These are phyloP conservation scores for Pitangus sulphuratus DNA, from an alignment of 2,797 vertebrate species.

Conservation along the genomic window DNA sequence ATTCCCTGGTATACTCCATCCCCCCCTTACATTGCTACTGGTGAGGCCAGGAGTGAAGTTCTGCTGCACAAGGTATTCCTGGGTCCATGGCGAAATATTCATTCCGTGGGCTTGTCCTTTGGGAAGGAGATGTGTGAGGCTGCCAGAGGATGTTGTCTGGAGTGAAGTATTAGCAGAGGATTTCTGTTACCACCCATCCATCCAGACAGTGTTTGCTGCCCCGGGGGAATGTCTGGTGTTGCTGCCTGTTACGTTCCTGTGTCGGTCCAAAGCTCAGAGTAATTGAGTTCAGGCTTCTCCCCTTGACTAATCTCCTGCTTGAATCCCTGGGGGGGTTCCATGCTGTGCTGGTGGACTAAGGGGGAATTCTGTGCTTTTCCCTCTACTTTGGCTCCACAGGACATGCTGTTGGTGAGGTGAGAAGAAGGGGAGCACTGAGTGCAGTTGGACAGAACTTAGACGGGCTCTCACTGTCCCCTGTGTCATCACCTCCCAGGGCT, in stretches of 20 bases:
- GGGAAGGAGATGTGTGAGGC: fast-evolving
- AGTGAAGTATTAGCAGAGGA: not conserved
- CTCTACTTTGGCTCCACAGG: fast-evolving
- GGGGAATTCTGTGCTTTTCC: not conserved
- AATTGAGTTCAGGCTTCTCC: not conserved
- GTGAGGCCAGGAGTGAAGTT: not conserved
- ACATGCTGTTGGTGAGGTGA: not conserved
- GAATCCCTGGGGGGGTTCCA: fast-evolving
- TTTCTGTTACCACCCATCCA: fast-evolving
- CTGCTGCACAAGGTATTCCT: not conserved
- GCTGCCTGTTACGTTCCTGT: not conserved
- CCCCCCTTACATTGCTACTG: not conserved
- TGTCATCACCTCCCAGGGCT: not conserved
- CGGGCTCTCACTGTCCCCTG: not conserved
- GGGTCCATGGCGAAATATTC: fast-evolving
- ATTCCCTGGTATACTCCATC: not conserved
- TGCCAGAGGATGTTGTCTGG: not conserved
- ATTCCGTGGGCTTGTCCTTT: not conserved
- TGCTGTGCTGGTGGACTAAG: fast-evolving
- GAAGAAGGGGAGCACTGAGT: not conserved
- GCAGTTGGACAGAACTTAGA: not conserved
- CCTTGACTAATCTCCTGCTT: not conserved
- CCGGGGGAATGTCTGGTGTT: not conserved
- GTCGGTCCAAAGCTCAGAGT: not conserved
- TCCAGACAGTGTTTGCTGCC: not conserved